phyloP scores from a whole-genome alignment of 2,888 invertebrate species.

The Platerodrilus igneus region DNA sequence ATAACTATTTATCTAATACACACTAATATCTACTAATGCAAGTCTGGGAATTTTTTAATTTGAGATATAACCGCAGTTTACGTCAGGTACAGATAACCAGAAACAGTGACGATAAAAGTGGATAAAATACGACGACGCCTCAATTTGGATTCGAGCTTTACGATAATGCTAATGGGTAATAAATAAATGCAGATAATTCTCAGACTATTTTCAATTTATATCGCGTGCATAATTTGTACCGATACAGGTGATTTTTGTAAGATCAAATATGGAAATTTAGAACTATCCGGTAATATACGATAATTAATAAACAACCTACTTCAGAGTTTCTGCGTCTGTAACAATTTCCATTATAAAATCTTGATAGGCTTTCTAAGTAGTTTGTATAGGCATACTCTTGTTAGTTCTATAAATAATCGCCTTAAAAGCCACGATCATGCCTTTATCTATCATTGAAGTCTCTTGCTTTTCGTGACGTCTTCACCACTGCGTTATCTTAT shows the following conservation, averaged over 20 bases:
- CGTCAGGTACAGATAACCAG: conserved; percentile 31
- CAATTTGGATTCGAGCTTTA: conserved; percentile 29
- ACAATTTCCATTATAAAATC: too few species aligned
- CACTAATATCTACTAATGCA: too few species aligned
- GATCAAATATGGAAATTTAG: too few species aligned
- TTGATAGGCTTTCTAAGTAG: too few species aligned
- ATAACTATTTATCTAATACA: too few species aligned
- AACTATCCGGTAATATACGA: too few species aligned
- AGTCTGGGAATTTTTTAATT: conserved; percentile 35
- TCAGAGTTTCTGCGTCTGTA: too few species aligned
- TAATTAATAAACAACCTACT: too few species aligned
- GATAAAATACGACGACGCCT: conserved; percentile 30
- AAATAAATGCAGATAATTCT: conserved; percentile 26
- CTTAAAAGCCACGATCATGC: conserved; percentile 16
- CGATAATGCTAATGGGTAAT: conserved; percentile 29
- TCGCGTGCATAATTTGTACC: too few species aligned
- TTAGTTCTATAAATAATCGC: conserved; percentile 19
- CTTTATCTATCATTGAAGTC: conserved; percentile 21
- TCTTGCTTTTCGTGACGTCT: conserved; percentile 17
- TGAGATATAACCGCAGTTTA: conserved; percentile 26
- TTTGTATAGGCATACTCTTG: too few species aligned
- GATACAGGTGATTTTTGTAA: too few species aligned
- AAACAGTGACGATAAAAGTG: conserved; percentile 24
- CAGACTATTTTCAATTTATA: too few species aligned
- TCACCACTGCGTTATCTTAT: conserved; percentile 16